Base-by-base conservation (phyloP, 1,140 invertebrate genomes). In the Heliconius hewitsoni region DNA sequence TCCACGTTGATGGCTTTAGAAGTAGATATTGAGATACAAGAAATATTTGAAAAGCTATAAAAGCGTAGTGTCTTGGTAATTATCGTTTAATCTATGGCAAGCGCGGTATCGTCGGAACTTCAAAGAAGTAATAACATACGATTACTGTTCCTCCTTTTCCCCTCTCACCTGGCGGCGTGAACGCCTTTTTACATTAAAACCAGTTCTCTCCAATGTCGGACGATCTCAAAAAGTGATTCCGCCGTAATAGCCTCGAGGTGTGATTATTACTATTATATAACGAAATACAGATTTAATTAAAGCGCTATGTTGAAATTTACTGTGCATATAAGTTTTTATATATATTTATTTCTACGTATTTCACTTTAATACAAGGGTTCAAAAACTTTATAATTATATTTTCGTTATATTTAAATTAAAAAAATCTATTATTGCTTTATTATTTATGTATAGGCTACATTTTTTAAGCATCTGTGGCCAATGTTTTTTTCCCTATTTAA, bases 111-210 rank as follows among this genome's bases (percentile, higher is more conserved):
- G 87, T 88, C 89, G 89, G 90, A 84, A 89, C 88, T 86, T 91
- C 90, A 93, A 93, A 93, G 91, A 80, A 81, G 87, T 90, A 91
- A 91, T 91, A 91, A 90, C 85, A 87, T 88, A 91, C 88, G 88
- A 91, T 91, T 93, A 92, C 87, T 82, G 86, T 86, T 78, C 83
- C 85, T 78, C 83, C 85, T 80, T 82, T 84, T 84, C 82, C 83
- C 81, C 85, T 85, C 88, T 82, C 86, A 82, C 83, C 81, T 84
- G 81, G 81, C 82, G 85, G 84, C 84, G 84, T 85, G 84, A 87
- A 87, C 81, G 82, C 82, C 84, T 89, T 91, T 91, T 92, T 90
- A 87, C 85, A 84, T 86, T 81, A 87, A 86, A 91, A 93, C 91
- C 90, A 85, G 91, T 93, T 93, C 82, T 86, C 84, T 87, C 83